phyloP scores from a whole-genome alignment of 2,888 invertebrate genomes.

The Acleris laterana region DNA sequence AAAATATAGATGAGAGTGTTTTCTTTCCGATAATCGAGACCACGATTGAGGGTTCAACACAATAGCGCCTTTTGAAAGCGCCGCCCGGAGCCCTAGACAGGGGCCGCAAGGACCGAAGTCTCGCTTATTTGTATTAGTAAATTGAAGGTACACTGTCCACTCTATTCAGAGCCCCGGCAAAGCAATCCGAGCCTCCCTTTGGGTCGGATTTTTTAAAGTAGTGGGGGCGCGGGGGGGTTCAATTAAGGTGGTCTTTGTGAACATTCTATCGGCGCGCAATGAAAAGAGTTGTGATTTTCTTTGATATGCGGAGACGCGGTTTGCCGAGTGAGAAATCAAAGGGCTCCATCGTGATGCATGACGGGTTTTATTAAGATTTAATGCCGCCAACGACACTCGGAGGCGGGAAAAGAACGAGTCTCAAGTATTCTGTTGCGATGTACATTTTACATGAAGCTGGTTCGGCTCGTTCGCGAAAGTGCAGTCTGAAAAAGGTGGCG shows the following conservation, averaged over 20 bases:
- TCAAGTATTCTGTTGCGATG: constrained; percentile 74
- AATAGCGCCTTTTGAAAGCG: constrained; percentile 74
- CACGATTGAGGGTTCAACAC: constrained; percentile 78
- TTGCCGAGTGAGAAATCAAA: constrained; percentile 84
- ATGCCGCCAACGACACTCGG: constrained; percentile 82
- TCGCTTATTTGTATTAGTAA: constrained; percentile 81
- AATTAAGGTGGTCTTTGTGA: constrained; percentile 77
- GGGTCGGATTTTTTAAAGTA: constrained; percentile 60
- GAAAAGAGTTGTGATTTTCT: constrained; percentile 84
- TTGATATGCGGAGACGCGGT: constrained; percentile 81
- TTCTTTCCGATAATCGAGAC: constrained; percentile 84
- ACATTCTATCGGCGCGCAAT: constrained; percentile 83
- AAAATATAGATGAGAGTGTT: constrained; percentile 84
- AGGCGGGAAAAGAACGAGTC: constrained; percentile 83
- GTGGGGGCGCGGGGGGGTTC: constrained; percentile 68
- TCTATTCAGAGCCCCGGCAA: constrained; percentile 59
- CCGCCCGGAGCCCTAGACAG: constrained; percentile 64
- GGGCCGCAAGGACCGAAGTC: constrained; percentile 61
- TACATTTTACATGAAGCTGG: constrained; percentile 80
- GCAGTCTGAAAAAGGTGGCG: constrained; percentile 44
- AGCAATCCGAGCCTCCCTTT: constrained; percentile 48
- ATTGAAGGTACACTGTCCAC: constrained; percentile 78
- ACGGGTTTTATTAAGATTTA: constrained; percentile 84
- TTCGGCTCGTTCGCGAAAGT: constrained; percentile 72
- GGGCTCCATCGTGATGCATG: constrained; percentile 78